These are phyloP conservation scores for Galaxea fascicularis DNA, from an alignment of 92 coral and sea anemone genomes.

Conservation along the genomic window DNA sequence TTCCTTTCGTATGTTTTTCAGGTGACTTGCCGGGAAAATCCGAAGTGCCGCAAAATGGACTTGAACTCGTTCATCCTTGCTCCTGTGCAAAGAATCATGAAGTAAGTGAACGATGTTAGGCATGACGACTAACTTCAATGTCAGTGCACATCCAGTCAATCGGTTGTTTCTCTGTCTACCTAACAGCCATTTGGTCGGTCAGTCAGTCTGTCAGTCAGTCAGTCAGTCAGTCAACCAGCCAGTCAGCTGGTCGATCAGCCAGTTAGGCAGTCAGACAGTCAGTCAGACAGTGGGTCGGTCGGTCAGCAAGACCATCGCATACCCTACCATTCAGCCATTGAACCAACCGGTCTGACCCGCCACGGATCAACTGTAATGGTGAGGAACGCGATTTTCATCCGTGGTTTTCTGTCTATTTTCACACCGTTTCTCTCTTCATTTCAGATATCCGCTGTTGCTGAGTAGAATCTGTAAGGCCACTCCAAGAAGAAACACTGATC, in stretches of 20 bases:
- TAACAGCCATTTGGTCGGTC: neutral
- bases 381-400: too few relatives aligned
- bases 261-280: neutral
- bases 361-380: too few relatives aligned
- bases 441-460: conserved; percentile 90
- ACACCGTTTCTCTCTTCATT: neutral
- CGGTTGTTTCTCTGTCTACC: neutral
- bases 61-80: conserved; percentile 94
- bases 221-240: neutral
- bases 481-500: conserved; percentile 88
- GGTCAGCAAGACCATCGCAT: neutral
- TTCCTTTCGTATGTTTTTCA: neutral
- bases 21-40: conserved; percentile 97
- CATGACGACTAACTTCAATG: too few relatives aligned
- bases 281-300: neutral
- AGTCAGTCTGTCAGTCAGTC: neutral
- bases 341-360: neutral
- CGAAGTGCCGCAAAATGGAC: conserved; percentile 99
- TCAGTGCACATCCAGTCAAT: neutral
- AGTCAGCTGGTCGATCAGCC: neutral
- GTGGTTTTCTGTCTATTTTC: neutral
- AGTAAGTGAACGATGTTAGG: conserved; percentile 64
- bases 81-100: conserved; percentile 97
- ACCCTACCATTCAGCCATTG: neutral
- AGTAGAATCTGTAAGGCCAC: conserved; percentile 95